These are phyloP conservation scores for Temnopleurus reevesii DNA, from an alignment of 53 echinoderm and acorn worm species.

Conservation along the genomic window DNA sequence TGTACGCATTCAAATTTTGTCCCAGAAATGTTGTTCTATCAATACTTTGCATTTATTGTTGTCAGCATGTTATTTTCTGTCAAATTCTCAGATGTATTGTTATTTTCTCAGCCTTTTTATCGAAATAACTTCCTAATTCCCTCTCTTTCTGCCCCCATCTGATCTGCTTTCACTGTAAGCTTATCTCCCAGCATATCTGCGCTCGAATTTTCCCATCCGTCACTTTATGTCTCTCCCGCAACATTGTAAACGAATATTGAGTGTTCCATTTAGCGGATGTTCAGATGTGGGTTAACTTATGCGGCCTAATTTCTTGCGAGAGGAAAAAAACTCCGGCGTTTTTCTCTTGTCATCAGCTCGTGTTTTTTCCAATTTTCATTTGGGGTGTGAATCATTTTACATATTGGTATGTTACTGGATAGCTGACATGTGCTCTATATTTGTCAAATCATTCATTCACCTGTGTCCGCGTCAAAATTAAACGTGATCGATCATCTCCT, in stretches of 20 bases:
- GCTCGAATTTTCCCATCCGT: constrained; percentile 32
- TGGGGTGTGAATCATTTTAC: constrained; percentile 39
- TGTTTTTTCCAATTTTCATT: background rate
- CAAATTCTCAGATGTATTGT: too few relatives aligned
- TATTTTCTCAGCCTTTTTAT: too few relatives aligned
- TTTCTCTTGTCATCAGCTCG: constrained; percentile 12
- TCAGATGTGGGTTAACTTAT: constrained; percentile 56
- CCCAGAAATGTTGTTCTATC: too few relatives aligned
- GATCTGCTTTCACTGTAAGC: background rate
- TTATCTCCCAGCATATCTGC: constrained; percentile 13
- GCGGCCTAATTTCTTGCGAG: constrained; percentile 32
- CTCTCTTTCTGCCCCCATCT: too few relatives aligned
- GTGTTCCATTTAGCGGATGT: constrained; percentile 52
- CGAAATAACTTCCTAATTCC: too few relatives aligned
- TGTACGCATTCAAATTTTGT: too few relatives aligned
- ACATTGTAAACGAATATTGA: constrained; percentile 52
- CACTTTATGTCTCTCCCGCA: constrained; percentile 20
- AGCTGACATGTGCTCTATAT: constrained; percentile 33
- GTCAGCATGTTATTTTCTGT: too few relatives aligned
- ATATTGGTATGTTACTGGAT: constrained; percentile 26
- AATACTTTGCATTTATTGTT: too few relatives aligned
- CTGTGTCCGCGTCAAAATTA: constrained; percentile 33
- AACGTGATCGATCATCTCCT: constrained; percentile 35
- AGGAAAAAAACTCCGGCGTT: background rate
- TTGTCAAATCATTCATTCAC: constrained; percentile 48